phyloP scores from a whole-genome alignment of 2,113 vertebrate genomes.

The Anser brachyrhynchus region DNA sequence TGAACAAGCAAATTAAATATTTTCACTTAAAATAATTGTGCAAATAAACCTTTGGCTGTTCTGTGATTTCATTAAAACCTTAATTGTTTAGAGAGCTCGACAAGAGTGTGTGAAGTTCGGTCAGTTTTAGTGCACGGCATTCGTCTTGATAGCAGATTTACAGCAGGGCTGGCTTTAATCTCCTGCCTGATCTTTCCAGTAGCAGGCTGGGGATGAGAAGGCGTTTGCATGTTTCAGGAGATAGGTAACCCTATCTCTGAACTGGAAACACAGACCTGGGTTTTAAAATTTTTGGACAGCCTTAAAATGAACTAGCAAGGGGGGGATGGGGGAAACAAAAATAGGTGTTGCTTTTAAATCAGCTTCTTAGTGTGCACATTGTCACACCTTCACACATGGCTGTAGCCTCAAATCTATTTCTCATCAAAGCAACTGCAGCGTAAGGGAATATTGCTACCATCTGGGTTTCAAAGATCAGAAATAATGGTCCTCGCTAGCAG shows the following conservation, averaged over 20 bases:
- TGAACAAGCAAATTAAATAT: slow-evolving; percentile 56
- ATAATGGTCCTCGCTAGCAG: neutral
- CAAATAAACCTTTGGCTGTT: slow-evolving; percentile 6
- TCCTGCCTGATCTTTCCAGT: slow-evolving; percentile 13
- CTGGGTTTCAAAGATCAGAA: slow-evolving; percentile 53
- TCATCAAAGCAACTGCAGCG: slow-evolving; percentile 57
- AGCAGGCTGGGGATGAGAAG: slow-evolving; percentile 28
- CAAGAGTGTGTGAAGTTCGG: slow-evolving; percentile 27
- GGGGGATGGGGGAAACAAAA: neutral
- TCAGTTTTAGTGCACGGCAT: neutral
- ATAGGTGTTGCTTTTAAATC: slow-evolving; percentile 33
- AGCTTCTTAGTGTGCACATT: neutral
- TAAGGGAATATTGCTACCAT: slow-evolving; percentile 10
- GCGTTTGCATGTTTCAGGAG: slow-evolving; percentile 19
- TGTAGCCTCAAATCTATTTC: slow-evolving; percentile 56
- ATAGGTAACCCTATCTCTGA: slow-evolving; percentile 32
- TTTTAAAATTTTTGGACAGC: slow-evolving; percentile 10
- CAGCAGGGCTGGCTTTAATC: neutral
- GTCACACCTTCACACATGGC: slow-evolving; percentile 49
- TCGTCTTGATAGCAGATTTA: slow-evolving; percentile 42
- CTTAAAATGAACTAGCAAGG: neutral
- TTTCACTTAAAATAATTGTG: slow-evolving; percentile 46
- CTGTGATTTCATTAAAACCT: slow-evolving; percentile 58
- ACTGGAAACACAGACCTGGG: neutral
- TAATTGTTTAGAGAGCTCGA: slow-evolving; percentile 59